Conservation (phyloP, 2,113 vertebrate species). For the Zosterops hypoxanthus region DNA sequence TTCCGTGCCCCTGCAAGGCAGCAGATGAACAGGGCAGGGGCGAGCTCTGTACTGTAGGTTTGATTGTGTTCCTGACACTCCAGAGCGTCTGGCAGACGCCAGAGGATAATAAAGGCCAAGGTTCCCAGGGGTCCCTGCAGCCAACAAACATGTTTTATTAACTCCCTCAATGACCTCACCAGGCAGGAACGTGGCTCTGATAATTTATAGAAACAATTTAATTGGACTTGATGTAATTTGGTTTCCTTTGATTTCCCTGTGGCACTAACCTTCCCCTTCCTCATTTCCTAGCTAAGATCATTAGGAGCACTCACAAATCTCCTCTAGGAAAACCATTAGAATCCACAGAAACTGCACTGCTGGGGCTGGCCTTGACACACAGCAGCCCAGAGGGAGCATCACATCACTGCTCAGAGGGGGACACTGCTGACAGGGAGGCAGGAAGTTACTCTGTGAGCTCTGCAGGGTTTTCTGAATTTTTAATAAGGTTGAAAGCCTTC, state of each 20-base stretch:
- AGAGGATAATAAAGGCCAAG: constrained; percentile 63
- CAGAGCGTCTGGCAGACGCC: constrained; percentile 43
- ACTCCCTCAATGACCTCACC: constrained; percentile 61
- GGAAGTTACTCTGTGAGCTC: background rate
- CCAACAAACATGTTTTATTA: constrained; percentile 66
- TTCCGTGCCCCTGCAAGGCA: background rate
- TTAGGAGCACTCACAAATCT: constrained; percentile 49
- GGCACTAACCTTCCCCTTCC: constrained; percentile 55
- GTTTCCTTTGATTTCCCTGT: constrained; percentile 63
- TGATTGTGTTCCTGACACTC: constrained; percentile 53
- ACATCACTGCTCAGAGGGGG: background rate
- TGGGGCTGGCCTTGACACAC: background rate
- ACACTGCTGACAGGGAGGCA: background rate
- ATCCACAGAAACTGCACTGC: constrained; percentile 4
- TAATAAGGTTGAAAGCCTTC: background rate
- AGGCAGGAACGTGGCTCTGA: constrained; percentile 51
- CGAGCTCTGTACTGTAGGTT: background rate
- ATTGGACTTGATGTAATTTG: constrained; percentile 68
- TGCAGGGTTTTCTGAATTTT: background rate
- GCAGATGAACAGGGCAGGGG: constrained; percentile 13
- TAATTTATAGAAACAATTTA: constrained; percentile 69
- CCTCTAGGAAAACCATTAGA: constrained; percentile 33
- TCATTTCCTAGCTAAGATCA: constrained; percentile 40
- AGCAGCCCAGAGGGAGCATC: background rate
- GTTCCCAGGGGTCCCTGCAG: constrained; percentile 56